A percentile compares a stretch with the other conserved stretches of the same genome.
phyloP scores from a whole-genome alignment of 2,113 vertebrate species.

The Scomber colias region DNA sequence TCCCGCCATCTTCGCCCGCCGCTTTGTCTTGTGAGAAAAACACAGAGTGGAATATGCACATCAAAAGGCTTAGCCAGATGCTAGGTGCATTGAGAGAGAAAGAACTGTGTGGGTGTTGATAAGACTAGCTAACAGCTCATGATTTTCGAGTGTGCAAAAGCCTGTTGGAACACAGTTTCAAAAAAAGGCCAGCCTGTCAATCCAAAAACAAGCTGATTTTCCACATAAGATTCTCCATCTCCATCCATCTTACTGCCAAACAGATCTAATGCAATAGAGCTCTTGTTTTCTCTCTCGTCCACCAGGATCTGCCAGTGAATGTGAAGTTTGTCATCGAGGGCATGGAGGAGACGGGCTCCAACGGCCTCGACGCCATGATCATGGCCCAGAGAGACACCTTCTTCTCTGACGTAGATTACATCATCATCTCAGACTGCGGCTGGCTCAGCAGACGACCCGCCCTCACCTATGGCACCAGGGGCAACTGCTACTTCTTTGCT shows the following conservation, averaged over 20 bases:
- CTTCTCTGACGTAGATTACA: constrained; percentile 87
- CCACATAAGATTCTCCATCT: neutral
- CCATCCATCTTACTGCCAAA: neutral
- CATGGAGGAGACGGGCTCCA: constrained; percentile 89
- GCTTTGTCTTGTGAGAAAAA: constrained; percentile 1
- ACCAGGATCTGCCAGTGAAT: constrained; percentile 87
- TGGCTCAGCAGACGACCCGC: constrained; percentile 86
- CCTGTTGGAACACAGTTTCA: neutral
- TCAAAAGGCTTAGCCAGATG: constrained; percentile 23
- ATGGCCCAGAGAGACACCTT: constrained; percentile 84
- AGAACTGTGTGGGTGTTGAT: constrained; percentile 18
- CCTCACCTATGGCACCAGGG: constrained; percentile 88
- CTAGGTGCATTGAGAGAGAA: constrained; percentile 23
- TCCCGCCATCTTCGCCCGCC: neutral
- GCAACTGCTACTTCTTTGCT: constrained; percentile 88
- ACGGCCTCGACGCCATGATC: constrained; percentile 85
- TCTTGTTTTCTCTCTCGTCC: neutral
- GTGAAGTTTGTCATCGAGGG: constrained; percentile 89
- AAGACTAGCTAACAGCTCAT: neutral
- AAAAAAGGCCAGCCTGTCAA: neutral
- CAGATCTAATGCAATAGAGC: constrained; percentile 6
- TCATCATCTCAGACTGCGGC: constrained; percentile 87
- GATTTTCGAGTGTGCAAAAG: neutral
- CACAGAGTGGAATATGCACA: neutral
- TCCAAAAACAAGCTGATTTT: neutral